These are phyloP conservation scores for Scaptomyza caliginosa DNA, from an alignment of 2,888 invertebrate species.

Conservation along the genomic window DNA sequence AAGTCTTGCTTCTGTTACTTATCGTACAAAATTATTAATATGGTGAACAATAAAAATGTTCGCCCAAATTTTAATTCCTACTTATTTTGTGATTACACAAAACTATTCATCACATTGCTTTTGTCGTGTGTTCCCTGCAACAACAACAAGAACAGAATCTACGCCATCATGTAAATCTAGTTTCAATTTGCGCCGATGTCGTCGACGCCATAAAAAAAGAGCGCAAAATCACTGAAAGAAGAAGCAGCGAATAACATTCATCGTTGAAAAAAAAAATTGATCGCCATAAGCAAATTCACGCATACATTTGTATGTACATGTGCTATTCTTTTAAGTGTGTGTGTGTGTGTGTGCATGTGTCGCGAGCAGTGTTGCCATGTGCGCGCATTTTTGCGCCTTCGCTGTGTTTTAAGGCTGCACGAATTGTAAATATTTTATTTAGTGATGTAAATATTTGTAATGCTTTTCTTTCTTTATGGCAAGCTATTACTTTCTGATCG, in stretches of 20 bases:
- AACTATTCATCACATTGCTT: conserved; percentile 27
- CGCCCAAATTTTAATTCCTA: conserved; percentile 46
- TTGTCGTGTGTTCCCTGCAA: conserved; percentile 25
- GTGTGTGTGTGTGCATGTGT: conserved; percentile 46
- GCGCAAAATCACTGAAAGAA: conserved; percentile 45
- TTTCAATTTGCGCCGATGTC: conserved; percentile 63
- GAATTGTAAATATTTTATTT: conserved; percentile 29
- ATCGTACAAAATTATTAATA: conserved; percentile 25
- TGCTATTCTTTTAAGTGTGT: conserved; percentile 30
- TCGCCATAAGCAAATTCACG: conserved; percentile 75
- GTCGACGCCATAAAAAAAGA: conserved; percentile 61
- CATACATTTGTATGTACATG: conserved; percentile 33
- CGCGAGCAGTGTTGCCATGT: conserved; percentile 73
- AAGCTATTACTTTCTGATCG: conserved; percentile 44
- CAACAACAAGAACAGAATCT: conserved; percentile 57
- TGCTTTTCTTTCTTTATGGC: conserved; percentile 6
- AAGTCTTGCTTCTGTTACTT: conserved; percentile 83
- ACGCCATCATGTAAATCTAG: conserved; percentile 71
- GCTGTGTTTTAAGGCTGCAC: conserved; percentile 38
- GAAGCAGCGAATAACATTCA: conserved; percentile 48
- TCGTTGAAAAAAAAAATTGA: conserved; percentile 62
- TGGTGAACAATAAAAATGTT: conserved; percentile 1
- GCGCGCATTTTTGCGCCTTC: conserved; percentile 69
- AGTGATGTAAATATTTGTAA: conserved; percentile 15
- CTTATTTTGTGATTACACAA: conserved; percentile 39